Evolutionary conservation across 2,113 vertebrate species (phyloP), one percentile per base, ranked within the genome.

Genomic region (Ctenomys sociabilis): DNA sequence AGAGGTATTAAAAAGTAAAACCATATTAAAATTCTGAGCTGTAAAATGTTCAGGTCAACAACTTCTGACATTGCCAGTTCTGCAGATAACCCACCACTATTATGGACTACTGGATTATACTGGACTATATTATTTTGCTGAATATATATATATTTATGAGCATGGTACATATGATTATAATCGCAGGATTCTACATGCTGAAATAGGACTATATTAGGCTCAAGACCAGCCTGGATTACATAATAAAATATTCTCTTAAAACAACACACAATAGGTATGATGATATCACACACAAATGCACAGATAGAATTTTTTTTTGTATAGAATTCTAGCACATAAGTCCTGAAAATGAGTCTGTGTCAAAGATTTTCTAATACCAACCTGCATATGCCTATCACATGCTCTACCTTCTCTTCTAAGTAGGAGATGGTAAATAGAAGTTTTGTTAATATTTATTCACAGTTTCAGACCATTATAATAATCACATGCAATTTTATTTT

Each of bases 391-490:
- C 0, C 22, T 40, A 40, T 35, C 43, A 7, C 6, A 26, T 49
- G 2, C 57, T 64, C 17, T 86, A 11, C 43, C 16, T 64, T 59
- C 80, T 32, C 35, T 59, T 22, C 85, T 64, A 7, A 4, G 59
- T 57, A 35, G 45, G 86, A 24, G 86, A 21, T 9, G 64, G 0
- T 28, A 87, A 9, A 88, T 45, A 8, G 30, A 84, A 59, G 61
- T 75, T 91, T 95, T 92, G 1, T 61, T 93, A 97, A 90, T 80
- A 73, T 32, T 0, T 52, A 90, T 73, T 86, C 59, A 61, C 2
- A 84, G 1, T 49, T 95, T 93, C 0, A 3, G 86, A 93, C 95
- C 91, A 96, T 94, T 77, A 45, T 61, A 80, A 3, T 3, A 72
- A 22, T 64, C 78, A 80, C 77, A 7, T 26, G 21, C 75, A 89